Percentiles rank a stretch among this genome's conserved stretches.
These are phyloP conservation scores for Lucilia sericata DNA, from an alignment of 1,140 invertebrate species.

Conservation along the genomic window DNA sequence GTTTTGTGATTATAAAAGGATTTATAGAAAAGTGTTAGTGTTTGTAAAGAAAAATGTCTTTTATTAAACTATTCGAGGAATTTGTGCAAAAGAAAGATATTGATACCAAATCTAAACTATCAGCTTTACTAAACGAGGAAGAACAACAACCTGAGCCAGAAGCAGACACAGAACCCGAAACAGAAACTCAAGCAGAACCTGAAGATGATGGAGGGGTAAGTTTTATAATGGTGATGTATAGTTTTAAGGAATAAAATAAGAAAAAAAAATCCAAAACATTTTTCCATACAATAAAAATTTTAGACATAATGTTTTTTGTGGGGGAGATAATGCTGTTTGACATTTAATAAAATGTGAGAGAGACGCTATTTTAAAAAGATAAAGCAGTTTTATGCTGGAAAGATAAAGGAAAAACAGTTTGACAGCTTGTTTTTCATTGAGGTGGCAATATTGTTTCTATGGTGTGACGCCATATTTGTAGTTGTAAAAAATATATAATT, in stretches of 20 bases:
- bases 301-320: neutral
- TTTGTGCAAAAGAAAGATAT: slow-evolving; percentile 34
- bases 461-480: slow-evolving; percentile 31
- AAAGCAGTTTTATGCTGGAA: too few relatives aligned
- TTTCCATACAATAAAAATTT: neutral
- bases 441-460: neutral
- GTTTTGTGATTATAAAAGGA: too few relatives aligned
- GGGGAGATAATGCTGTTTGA: neutral
- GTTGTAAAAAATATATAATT: slow-evolving; percentile 21
- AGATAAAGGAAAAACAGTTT: neutral
- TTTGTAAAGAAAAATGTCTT: slow-evolving; percentile 21
- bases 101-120: slow-evolving; percentile 1
- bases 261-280: neutral
- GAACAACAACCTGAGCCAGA: neutral
- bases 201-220: slow-evolving; percentile 33
- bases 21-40: neutral
- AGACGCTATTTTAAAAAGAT: neutral
- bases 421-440: neutral
- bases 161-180: neutral
- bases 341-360: neutral
- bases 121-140: neutral
- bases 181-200: neutral
- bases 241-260: neutral
- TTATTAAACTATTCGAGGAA: slow-evolving; percentile 33
- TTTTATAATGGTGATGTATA: neutral